phyloP scores from a whole-genome alignment of 2,113 vertebrate genomes.

The Rhinolophus ferrumequinum region DNA sequence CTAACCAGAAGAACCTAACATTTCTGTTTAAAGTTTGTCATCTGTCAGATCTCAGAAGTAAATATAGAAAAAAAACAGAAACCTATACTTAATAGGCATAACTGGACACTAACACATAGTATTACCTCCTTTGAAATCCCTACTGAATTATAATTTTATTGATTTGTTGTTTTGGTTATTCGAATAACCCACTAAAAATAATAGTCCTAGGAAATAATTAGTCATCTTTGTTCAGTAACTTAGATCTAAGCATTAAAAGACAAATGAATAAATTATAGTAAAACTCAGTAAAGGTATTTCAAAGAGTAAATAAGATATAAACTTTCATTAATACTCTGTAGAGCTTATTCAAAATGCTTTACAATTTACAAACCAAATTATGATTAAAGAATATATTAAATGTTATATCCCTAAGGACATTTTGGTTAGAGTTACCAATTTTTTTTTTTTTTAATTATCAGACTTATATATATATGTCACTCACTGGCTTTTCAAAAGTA shows the following conservation, averaged over 20 bases:
- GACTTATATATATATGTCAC: conserved; percentile 48
- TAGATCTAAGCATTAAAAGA: conserved; percentile 23
- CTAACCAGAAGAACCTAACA: not conserved
- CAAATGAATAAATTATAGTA: conserved; percentile 70
- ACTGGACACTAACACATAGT: not conserved
- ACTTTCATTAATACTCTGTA: conserved; percentile 59
- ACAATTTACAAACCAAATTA: conserved; percentile 72
- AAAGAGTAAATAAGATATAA: conserved; percentile 64
- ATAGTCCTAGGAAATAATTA: conserved; percentile 28
- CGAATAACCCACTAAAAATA: conserved; percentile 38
- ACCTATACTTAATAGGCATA: not conserved
- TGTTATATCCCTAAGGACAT: conserved; percentile 47
- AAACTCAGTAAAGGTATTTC: conserved; percentile 64
- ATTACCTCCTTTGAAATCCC: not conserved
- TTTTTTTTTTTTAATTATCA: not conserved
- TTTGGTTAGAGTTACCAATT: conserved; percentile 71
- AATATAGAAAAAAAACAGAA: not conserved
- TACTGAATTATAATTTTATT: conserved; percentile 2
- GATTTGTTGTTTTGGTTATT: conserved; percentile 45
- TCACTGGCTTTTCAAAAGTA: conserved; percentile 58
- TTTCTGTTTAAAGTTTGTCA: not conserved
- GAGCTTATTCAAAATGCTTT: conserved; percentile 73
- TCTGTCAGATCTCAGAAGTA: not conserved
- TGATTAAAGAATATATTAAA: conserved; percentile 60
- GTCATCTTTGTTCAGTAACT: conserved; percentile 1